Base-by-base conservation (phyloP, 2,888 invertebrate species). In the Athripsodes cinereus region DNA sequence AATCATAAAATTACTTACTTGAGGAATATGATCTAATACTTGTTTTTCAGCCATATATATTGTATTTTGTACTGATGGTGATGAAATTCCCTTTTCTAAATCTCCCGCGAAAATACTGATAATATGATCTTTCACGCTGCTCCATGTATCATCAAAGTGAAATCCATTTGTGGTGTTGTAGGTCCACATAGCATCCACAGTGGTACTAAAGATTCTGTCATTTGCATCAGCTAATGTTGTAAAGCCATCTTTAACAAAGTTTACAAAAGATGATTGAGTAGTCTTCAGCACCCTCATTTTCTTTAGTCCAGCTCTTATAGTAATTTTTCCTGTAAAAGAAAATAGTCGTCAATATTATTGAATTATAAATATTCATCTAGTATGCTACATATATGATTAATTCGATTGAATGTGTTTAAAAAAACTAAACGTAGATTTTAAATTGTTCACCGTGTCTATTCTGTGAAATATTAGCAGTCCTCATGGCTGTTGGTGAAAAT, bases 51-150 rank as follows among this genome's bases (percentile, higher is more conserved):
- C 82, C 57, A 88, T 77, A 68, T 89, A 89, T 22, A 90, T 70
- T 0, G 90, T 90, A 66, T 90, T 83, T 68, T 91, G 90, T 0
- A 90, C 90, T 1, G 89, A 89, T 0, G 90, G 87, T 0, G 90
- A 90, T 63, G 84, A 82, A 2, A 88, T 74, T 1, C 91, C 91
- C 1, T 76, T 80, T 61, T 83, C 81, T 0, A 88, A 81, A 52
- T 87, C 85, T 0, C 90, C 90, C 3, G 90, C 88, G 68, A 91
- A 90, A 67, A 86, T 86, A 61, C 84, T 83, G 58, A 90, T 69
- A 35, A 90, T 86, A 51, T 84, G 84, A 52, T 86, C 81, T 67
- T 83, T 86, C 0, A 90, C 86, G 0, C 80, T 81, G 35, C 81
- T 70, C 88, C 89, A 90, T 0, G 83, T 83, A 56, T 79, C 74